phyloP scores from a whole-genome alignment of 2,113 vertebrate genomes.

The Nyctibius bracteatus region DNA sequence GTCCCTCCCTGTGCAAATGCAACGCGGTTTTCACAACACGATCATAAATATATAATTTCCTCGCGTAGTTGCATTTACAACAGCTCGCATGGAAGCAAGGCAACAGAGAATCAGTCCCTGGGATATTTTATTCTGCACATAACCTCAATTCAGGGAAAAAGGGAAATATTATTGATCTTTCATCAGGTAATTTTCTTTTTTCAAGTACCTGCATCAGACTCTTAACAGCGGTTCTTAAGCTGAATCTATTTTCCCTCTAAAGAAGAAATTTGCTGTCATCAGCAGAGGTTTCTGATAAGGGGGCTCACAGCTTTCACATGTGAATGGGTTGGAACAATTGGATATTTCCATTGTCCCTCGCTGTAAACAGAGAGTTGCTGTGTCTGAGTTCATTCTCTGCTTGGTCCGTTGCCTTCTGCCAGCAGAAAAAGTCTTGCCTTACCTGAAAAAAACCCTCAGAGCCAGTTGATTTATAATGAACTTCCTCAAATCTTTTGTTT shows the following conservation, averaged over 20 bases:
- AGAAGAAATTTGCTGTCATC: constrained; percentile 4
- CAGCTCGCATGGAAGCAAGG: not conserved
- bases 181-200: constrained; percentile 44
- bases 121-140: not conserved
- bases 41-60: not conserved
- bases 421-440: not conserved
- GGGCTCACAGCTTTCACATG: not conserved
- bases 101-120: not conserved
- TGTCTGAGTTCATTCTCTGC: not conserved
- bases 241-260: not conserved
- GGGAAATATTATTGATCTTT: constrained; percentile 51
- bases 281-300: not conserved
- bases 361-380: not conserved
- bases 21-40: not conserved
- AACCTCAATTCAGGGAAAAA: not conserved
- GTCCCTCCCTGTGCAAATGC: not conserved
- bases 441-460: not conserved
- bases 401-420: not conserved
- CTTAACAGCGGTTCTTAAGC: not conserved
- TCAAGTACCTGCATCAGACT: not conserved
- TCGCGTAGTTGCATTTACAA: not conserved
- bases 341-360: not conserved
- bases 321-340: not conserved
- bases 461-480: not conserved
- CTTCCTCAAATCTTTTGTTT: not conserved